Evolutionary conservation across 2,113 vertebrate genomes (phyloP).

Genomic region (Cyanoderma ruficeps): DNA sequence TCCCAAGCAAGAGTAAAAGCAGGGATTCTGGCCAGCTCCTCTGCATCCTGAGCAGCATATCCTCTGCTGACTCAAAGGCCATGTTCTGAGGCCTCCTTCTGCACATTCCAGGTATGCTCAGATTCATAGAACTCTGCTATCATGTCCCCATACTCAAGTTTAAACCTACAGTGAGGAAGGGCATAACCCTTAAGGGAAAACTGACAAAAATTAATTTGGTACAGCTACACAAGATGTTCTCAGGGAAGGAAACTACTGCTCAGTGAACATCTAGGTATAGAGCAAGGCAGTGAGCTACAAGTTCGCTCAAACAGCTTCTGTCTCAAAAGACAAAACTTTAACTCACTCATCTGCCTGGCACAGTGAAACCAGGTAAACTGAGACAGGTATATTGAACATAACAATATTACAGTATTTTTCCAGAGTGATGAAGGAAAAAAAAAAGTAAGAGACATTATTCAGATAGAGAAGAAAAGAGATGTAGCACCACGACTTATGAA

Average conservation of each 20-base stretch:
- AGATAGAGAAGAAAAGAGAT: not conserved
- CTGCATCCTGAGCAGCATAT: accelerated
- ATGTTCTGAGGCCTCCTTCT: not conserved
- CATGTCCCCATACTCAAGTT: not conserved
- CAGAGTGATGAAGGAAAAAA: not conserved
- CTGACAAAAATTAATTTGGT: not conserved
- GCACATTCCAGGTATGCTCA: not conserved
- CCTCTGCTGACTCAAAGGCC: not conserved
- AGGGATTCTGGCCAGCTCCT: not conserved
- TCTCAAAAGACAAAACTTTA: not conserved
- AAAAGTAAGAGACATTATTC: not conserved
- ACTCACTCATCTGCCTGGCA: not conserved
- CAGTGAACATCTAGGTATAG: not conserved
- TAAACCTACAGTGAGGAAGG: not conserved
- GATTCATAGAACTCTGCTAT: not conserved
- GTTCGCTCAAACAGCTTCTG: not conserved
- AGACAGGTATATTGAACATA: not conserved
- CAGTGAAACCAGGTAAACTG: not conserved
- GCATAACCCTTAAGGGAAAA: not conserved
- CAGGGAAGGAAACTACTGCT: not conserved
- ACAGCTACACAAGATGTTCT: not conserved
- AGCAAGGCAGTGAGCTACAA: not conserved
- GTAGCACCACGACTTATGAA: not conserved
- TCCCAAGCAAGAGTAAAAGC: not conserved
- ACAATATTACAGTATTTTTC: not conserved